Conservation (phyloP, 2,888 invertebrate genomes). For the Pristionchus mayeri region DNA sequence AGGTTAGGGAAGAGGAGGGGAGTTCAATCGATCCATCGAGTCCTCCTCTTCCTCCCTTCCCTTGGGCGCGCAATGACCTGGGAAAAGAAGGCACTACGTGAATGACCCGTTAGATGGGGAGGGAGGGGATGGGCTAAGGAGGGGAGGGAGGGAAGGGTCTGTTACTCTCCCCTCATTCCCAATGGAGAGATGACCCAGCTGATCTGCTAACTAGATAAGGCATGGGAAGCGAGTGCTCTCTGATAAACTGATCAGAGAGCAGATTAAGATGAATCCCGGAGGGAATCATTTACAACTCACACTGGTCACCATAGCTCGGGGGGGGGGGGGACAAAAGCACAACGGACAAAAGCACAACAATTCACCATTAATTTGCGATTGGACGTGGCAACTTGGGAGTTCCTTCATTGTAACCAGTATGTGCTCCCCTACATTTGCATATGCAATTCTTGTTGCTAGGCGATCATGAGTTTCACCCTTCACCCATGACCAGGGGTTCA, state of each 20-base stretch:
- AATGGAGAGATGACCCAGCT: slow-evolving; percentile 15
- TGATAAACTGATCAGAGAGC: not conserved
- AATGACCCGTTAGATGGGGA: slow-evolving; percentile 30
- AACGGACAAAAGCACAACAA: too few relatives aligned
- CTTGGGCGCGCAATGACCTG: not conserved
- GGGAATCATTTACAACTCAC: too few relatives aligned
- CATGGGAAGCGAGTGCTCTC: not conserved
- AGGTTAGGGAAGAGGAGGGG: not conserved
- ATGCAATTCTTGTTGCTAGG: too few relatives aligned
- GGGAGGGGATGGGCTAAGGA: slow-evolving; percentile 3
- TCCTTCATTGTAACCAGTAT: too few relatives aligned
- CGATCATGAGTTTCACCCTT: too few relatives aligned
- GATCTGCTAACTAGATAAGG: slow-evolving; percentile 2
- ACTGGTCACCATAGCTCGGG: too few relatives aligned
- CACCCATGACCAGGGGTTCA: too few relatives aligned
- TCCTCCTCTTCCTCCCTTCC: not conserved
- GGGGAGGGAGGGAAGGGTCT: not conserved
- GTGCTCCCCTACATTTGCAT: too few relatives aligned
- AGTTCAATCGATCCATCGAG: slow-evolving; percentile 12
- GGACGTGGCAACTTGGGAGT: too few relatives aligned
- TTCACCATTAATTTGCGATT: too few relatives aligned
- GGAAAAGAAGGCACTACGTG: too few relatives aligned
- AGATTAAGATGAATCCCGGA: not conserved
- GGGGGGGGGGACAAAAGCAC: too few relatives aligned
- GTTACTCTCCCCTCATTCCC: slow-evolving; percentile 28